phyloP scores from a whole-genome alignment of 2,888 invertebrate genomes.

The Xylota sylvarum region DNA sequence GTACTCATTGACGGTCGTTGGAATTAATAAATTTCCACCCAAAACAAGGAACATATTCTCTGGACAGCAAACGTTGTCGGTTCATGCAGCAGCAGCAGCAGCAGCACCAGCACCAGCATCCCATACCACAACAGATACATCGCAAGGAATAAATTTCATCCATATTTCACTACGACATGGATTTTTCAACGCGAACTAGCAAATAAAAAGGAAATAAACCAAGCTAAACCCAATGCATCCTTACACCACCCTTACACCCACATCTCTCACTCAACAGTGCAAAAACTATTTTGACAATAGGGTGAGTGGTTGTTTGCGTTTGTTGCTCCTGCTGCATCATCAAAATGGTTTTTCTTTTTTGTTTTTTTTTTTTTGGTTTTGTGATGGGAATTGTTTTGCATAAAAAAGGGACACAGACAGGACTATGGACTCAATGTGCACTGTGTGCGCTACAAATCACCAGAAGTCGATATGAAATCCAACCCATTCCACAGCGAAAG shows the following conservation, averaged over 20 bases:
- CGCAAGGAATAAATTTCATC: constrained; percentile 71
- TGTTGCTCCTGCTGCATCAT: constrained; percentile 71
- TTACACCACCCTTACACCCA: neutral
- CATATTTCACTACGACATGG: constrained; percentile 73
- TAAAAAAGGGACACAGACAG: constrained; percentile 26
- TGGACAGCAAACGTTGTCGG: constrained; percentile 55
- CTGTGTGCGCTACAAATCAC: constrained; percentile 70
- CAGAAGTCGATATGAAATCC: constrained; percentile 54
- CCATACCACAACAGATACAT: constrained; percentile 26
- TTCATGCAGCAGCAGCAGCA: constrained; percentile 12
- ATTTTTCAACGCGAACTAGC: constrained; percentile 52
- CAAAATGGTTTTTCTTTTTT: constrained; percentile 58
- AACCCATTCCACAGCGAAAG: constrained; percentile 10
- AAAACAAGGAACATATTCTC: constrained; percentile 72
- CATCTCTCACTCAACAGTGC: constrained; percentile 22
- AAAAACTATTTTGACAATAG: constrained; percentile 70
- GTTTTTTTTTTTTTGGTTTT: constrained; percentile 50
- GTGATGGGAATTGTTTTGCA: constrained; percentile 66
- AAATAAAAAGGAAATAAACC: neutral
- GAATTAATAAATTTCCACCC: constrained; percentile 74
- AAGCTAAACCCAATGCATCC: neutral
- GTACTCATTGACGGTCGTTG: constrained; percentile 72
- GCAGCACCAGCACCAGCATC: constrained; percentile 28
- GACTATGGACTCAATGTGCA: constrained; percentile 13
- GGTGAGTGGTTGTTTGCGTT: constrained; percentile 66